Percentiles rank a stretch among this genome's conserved stretches.
These are phyloP conservation scores for Oscarella lobularis DNA, from an alignment of 37 sponge, comb jelly and placozoan genomes.

Conservation along the genomic window DNA sequence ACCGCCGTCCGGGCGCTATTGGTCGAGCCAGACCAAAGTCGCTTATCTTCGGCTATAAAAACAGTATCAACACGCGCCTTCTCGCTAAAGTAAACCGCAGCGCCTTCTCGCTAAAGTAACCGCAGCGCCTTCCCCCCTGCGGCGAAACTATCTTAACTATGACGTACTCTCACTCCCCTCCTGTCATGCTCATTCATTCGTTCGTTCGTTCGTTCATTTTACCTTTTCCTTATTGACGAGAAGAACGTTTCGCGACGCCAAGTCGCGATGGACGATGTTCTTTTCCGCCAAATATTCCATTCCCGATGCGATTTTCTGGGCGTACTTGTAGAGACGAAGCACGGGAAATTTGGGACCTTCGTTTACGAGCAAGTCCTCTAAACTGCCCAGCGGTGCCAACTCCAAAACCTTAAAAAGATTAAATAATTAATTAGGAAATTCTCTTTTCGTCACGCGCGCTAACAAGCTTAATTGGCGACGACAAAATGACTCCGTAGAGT, in stretches of 20 bases:
- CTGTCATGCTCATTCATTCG: no score
- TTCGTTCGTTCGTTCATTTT: no score
- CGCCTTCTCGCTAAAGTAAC: no score
- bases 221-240: background rate
- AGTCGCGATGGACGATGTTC: background rate
- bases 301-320: background rate
- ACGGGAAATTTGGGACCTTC: background rate
- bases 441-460: background rate
- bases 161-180: no score
- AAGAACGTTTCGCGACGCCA: background rate
- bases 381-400: constrained; percentile 2
- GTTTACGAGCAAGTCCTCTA: background rate
- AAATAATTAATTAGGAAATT: background rate
- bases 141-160: no score
- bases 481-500: background rate
- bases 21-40: background rate
- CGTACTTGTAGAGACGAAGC: background rate
- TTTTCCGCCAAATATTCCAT: background rate
- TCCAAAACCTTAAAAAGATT: background rate
- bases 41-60: background rate
- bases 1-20: background rate
- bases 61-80: background rate
- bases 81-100: background rate
- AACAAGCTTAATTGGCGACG: background rate
- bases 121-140: no score